A percentile compares a stretch with the other conserved stretches of the same genome.
Evolutionary conservation across 1,140 invertebrate species (phyloP).

Genomic region (Medauroidea extradentata): DNA sequence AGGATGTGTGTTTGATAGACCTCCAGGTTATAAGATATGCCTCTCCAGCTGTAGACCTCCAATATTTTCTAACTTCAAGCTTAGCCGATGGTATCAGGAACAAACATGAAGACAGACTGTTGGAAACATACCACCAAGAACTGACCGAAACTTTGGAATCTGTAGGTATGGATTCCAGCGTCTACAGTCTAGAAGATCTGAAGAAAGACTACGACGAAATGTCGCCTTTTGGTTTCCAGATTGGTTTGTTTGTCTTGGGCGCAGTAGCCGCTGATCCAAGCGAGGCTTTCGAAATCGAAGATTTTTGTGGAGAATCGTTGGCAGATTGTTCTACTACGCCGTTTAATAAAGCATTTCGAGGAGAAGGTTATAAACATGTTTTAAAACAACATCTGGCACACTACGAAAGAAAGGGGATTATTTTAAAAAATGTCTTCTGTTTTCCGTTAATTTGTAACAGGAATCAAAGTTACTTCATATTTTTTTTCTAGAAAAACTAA

Average conservation of each 20-base stretch:
- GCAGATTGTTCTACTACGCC: no score
- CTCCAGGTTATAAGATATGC: conserved; percentile 40
- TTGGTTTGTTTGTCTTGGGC: conserved; percentile 29
- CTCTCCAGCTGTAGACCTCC: conserved; percentile 50
- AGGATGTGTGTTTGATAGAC: conserved; percentile 39
- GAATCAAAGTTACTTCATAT: no score
- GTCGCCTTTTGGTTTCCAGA: conserved; percentile 32
- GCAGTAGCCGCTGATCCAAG: conserved; percentile 30
- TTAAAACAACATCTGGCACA: no score
- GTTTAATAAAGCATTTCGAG: no score
- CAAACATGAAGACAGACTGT: conserved; percentile 33
- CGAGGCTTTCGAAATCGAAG: conserved; percentile 21
- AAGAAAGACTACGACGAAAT: conserved; percentile 32
- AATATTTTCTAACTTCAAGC: conserved; percentile 56
- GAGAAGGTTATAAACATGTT: no score
- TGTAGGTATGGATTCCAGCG: conserved; percentile 35
- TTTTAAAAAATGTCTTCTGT: no score
- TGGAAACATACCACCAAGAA: conserved; percentile 40
- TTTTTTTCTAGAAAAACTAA: no score
- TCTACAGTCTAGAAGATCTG: conserved; percentile 43
- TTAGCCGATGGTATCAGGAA: conserved; percentile 37
- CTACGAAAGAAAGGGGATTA: no score
- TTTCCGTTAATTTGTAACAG: no score
- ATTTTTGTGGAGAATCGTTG: conserved; percentile 6
- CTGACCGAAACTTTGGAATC: conserved; percentile 38